These are phyloP conservation scores for Synanthedon andrenaeformis DNA, from an alignment of 2,888 invertebrate genomes.

Conservation along the genomic window DNA sequence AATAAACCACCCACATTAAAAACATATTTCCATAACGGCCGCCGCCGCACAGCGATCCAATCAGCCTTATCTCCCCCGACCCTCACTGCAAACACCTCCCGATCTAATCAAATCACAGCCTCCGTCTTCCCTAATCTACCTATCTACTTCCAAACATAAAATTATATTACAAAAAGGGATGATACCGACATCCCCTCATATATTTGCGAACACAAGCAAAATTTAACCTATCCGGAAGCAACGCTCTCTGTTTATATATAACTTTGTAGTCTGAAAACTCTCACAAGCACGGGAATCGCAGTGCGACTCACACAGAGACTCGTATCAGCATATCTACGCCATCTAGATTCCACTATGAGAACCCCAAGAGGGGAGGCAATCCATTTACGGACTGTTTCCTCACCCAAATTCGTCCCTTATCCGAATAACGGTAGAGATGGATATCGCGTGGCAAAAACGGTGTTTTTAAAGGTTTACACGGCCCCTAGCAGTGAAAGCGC, in stretches of 20 bases:
- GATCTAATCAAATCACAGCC: slow-evolving; percentile 71
- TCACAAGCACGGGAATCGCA: slow-evolving; percentile 32
- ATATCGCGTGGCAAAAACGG: slow-evolving; percentile 60
- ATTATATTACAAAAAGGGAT: slow-evolving; percentile 69
- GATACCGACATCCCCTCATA: slow-evolving; percentile 62
- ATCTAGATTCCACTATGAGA: slow-evolving; percentile 70
- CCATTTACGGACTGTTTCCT: slow-evolving; percentile 53
- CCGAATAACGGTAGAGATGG: slow-evolving; percentile 57
- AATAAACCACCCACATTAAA: slow-evolving; percentile 67
- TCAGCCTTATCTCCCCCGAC: slow-evolving; percentile 63
- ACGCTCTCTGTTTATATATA: slow-evolving; percentile 45
- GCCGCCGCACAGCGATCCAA: slow-evolving; percentile 49
- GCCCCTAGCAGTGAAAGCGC: slow-evolving; percentile 71
- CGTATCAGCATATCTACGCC: slow-evolving; percentile 69
- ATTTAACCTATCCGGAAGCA: slow-evolving; percentile 64
- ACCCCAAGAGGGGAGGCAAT: slow-evolving; percentile 70
- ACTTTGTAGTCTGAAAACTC: slow-evolving; percentile 50
- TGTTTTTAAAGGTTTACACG: slow-evolving; percentile 71
- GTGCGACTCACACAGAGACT: slow-evolving; percentile 43
- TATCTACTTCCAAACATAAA: slow-evolving; percentile 66
- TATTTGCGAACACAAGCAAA: slow-evolving; percentile 68
- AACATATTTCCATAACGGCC: slow-evolving; percentile 64
- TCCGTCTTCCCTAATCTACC: slow-evolving; percentile 68
- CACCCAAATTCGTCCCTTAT: slow-evolving; percentile 55
- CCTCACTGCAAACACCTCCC: slow-evolving; percentile 63